Evolutionary conservation across 2,113 vertebrate species (phyloP), one percentile per base, ranked within the genome.

Genomic region (Panurus biarmicus): DNA sequence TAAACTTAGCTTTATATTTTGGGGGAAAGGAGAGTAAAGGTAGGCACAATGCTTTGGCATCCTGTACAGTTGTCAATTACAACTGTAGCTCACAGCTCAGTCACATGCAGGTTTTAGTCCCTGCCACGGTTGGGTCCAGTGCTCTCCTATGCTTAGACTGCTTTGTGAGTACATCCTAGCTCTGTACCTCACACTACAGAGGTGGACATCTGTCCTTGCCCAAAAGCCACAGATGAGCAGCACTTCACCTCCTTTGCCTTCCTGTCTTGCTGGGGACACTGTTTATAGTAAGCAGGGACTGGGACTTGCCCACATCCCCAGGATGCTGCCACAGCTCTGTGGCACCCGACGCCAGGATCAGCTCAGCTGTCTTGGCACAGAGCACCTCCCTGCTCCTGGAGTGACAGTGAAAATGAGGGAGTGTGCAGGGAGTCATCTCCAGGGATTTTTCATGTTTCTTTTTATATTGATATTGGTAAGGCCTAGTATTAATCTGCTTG

Each of bases 231-330:
- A 48, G 54, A 25, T 6, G 19, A 62, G 48, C 66, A 67, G 66
- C 29, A 47, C 12, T 8, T 88, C 29, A 26, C 23, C 23, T 82
- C 35, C 44, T 50, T 12, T 1, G 0, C 44, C 40, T 38, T 82
- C n/a, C 40, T 56, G 42, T 33, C 42, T 66, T 12, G 2, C 57
- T 35, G 38, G 6, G 4, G 23, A 26, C 4, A 8, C 16, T 33
- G 62, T 36, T 70, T 11, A 12, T 5, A 48, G 56, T 0, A 0
- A 85, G 1, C 0, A 24, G 31, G 60, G 42, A 53, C 21, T 24
- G 2, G 1, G 22, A 22, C 62, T 51, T 0, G 0, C 9, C 25
- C 36, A 5, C 1, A 7, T 14, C 16, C 33, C 40, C 5, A 1
- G 45, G 66, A 44, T 45, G 66, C 62, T 88, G 58, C 54, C 64